Evolutionary conservation across 2,113 vertebrate species (phyloP).

Genomic region (Vidua macroura): DNA sequence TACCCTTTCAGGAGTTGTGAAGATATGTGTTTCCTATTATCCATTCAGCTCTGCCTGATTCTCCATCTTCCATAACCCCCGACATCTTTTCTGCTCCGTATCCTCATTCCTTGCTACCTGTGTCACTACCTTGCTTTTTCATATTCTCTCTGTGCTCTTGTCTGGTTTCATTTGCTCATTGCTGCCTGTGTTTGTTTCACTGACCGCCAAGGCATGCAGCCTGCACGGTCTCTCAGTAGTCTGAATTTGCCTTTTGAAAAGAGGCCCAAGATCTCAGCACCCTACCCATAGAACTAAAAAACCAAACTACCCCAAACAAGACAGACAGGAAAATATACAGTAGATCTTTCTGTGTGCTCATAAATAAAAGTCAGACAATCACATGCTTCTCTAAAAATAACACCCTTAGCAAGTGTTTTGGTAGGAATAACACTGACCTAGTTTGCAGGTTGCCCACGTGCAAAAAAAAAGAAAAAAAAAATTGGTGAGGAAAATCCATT

Average conservation of each 20-base stretch:
- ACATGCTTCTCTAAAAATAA: conserved; percentile 61
- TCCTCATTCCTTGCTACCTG: neutral
- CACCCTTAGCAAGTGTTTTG: neutral
- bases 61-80: neutral
- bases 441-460: conserved; percentile 19
- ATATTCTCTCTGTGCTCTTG: neutral
- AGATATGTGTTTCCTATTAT: neutral
- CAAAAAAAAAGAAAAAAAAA: neutral
- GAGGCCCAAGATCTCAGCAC: neutral
- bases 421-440: conserved; percentile 56
- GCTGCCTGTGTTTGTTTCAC: neutral
- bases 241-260: neutral
- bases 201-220: neutral
- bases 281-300: neutral
- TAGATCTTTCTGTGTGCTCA: conserved; percentile 18
- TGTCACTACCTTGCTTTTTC: neutral
- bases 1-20: neutral
- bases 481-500: neutral
- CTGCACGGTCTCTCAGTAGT: neutral
- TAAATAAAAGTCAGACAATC: conserved; percentile 60
- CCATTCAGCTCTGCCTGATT: neutral
- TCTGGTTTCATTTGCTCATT: neutral
- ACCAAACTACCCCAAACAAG: neutral
- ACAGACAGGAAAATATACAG: conserved; percentile 44
- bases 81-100: neutral